Evolutionary conservation across 2,113 vertebrate genomes (phyloP).

Genomic region (Spilogale gracilis): DNA sequence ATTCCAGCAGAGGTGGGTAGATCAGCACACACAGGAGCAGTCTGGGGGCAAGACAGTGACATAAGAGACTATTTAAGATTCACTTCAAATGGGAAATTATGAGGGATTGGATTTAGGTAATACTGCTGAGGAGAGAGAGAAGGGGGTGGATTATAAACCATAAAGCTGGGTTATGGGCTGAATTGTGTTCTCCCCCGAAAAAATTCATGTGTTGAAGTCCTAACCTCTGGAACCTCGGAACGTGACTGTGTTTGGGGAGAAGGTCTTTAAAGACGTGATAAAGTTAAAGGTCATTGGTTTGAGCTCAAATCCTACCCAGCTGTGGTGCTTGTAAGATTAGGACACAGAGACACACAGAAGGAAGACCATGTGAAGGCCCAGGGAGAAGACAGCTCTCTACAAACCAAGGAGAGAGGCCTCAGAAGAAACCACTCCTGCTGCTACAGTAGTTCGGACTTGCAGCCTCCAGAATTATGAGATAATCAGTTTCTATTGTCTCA

Average conservation of each 20-base stretch:
- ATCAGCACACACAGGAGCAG: background rate
- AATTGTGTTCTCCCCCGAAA: background rate
- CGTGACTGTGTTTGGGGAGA: background rate
- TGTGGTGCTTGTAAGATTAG: background rate
- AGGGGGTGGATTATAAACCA: background rate
- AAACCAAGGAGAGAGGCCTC: background rate
- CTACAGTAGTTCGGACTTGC: background rate
- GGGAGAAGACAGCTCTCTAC: background rate
- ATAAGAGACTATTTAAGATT: background rate
- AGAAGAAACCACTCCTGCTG: background rate
- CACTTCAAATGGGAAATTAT: background rate
- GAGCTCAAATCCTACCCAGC: background rate
- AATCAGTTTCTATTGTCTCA: background rate
- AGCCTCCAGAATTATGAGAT: background rate
- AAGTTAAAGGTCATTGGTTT: background rate
- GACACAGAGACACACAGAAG: background rate
- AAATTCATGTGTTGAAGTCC: background rate
- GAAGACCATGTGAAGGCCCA: background rate
- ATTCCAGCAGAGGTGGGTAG: background rate
- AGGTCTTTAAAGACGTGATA: background rate
- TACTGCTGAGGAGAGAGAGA: background rate
- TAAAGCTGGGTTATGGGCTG: background rate
- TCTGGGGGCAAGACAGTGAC: background rate
- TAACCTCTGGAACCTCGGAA: background rate
- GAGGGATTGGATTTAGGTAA: background rate